Base-by-base conservation (phyloP, 2,888 invertebrate genomes). In the Polydrusus pterygomalis region DNA sequence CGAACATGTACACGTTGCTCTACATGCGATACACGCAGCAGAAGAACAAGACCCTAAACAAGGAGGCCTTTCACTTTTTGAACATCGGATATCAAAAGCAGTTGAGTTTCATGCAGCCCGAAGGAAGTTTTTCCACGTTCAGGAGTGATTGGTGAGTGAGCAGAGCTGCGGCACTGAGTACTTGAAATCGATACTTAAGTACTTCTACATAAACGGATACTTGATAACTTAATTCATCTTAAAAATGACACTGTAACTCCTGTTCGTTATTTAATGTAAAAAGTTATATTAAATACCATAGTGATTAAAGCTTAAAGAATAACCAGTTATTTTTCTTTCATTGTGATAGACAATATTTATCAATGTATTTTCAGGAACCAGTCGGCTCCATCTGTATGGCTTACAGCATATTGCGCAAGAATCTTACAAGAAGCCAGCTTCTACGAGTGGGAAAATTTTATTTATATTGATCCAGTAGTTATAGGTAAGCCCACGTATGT, bases 391-490 rank as follows among this genome's bases (percentile, higher is more conserved):
- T 96, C 96, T 43, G 96, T 97, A 0, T 97, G 97, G 97, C 87
- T 98, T 79, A 98, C 98, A 0, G 95, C 98, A 0, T 97, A 96
- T 87, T 95, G 95, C 84, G 94, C 95, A 0, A 91, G 96, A 79
- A 91, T 96, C 63, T 93, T 98, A 86, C 95, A 97, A 86, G 96
- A 96, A 84, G 97, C 97, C 0, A 95, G 95, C 45, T 97, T 97
- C 87, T 97, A 97, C 84, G 98, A 98, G 86, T 98, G 98, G 98
- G 97, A 98, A 89, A 96, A 97, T 87, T 96, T 93, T 84, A 93
- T 98, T 70, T 98, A 96, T 88, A 96, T 98, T 79, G 97, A 98
- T 86, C 95, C 96, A 0, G 90, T 91, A 54, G 94, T 96, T 79
- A 95, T 98, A 51, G 73, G 70, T 75, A 67, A 18, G 38, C 5